Base-by-base conservation (phyloP, 2,113 vertebrate species). In the Bambusicola thoracicus region DNA sequence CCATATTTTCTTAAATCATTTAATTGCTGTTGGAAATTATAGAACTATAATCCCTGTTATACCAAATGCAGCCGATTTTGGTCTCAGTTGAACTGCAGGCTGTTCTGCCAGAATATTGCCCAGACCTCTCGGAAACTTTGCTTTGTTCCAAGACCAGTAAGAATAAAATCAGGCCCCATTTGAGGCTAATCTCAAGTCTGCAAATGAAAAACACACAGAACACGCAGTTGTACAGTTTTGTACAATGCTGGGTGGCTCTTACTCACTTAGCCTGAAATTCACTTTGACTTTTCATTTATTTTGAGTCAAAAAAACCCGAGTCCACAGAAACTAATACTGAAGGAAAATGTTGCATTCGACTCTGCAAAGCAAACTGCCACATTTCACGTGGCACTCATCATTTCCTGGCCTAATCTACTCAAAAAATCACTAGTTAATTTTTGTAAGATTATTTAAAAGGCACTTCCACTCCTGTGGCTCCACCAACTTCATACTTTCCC, bases 31-130 rank as follows among this genome's bases (percentile, higher is more conserved):
- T 87, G 10, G 6, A 59, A 93, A 90, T 83, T 89, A 91, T 36
- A 93, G 36, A 72, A 91, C 75, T 51, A 66, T 44, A 83, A 89
- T 74, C 61, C 36, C 20, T 87, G 40, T 77, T 68, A 62, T 34
- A 30, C 72, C 90, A 95, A 92, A 87, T 86, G 53, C 13, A 72
- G 38, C 87, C 70, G 65, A 87, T 70, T 92, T 92, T 75, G 56
- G 56, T 51, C 85, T 88, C 80, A 66, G 72, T 80, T 67, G 87
- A 83, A 81, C 85, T 94, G 55, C 82, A 84, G 82, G 44, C 38
- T 78, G 72, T 62, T 94, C 46, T 78, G 56, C 53, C 83, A 85
- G 83, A 91, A 83, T 80, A 78, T 81, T 87, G 92, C 56, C 85
- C 85, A 86, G 40, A 30, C 10, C 30, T 43, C 61, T 63, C 59